Evolutionary conservation across 1,140 invertebrate species (phyloP).

Genomic region (Tenebrio molitor): DNA sequence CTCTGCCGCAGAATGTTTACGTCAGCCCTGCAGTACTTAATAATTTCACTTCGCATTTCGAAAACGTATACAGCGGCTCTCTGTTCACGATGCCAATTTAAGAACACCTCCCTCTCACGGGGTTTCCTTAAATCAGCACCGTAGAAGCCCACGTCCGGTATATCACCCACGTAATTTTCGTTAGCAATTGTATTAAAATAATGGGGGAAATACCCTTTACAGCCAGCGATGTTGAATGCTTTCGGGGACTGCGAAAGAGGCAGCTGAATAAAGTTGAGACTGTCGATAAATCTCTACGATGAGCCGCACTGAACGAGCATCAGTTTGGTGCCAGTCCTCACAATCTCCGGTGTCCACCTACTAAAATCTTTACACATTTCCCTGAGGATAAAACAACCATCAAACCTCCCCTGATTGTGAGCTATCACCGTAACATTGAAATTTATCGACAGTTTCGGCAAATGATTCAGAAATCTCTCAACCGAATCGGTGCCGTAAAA

Average conservation of each 20-base stretch:
- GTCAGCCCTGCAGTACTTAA: slow-evolving; percentile 43
- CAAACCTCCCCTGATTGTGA: no score
- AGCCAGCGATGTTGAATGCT: slow-evolving; percentile 12
- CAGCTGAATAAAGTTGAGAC: slow-evolving; percentile 40
- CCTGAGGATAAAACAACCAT: no score
- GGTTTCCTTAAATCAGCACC: slow-evolving; percentile 35
- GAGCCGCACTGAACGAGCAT: background rate
- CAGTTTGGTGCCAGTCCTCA: slow-evolving; percentile 17
- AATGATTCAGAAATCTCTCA: no score
- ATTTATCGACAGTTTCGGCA: no score
- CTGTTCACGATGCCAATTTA: no score
- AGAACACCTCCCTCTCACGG: no score
- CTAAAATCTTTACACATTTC: background rate
- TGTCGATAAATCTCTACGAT: slow-evolving; percentile 39
- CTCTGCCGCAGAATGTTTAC: no score
- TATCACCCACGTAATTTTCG: slow-evolving; percentile 38
- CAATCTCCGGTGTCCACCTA: no score
- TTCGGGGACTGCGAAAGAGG: no score
- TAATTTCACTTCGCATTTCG: slow-evolving; percentile 41
- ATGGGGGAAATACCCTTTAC: slow-evolving; percentile 52
- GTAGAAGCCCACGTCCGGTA: slow-evolving; percentile 42
- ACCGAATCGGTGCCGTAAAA: no score
- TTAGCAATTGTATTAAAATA: slow-evolving; percentile 48
- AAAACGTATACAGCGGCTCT: no score
- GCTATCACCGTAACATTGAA: no score